Evolutionary conservation across 1,140 invertebrate genomes (phyloP), one percentile per base, ranked within the genome.

Genomic region (Drosophila navojoa): DNA sequence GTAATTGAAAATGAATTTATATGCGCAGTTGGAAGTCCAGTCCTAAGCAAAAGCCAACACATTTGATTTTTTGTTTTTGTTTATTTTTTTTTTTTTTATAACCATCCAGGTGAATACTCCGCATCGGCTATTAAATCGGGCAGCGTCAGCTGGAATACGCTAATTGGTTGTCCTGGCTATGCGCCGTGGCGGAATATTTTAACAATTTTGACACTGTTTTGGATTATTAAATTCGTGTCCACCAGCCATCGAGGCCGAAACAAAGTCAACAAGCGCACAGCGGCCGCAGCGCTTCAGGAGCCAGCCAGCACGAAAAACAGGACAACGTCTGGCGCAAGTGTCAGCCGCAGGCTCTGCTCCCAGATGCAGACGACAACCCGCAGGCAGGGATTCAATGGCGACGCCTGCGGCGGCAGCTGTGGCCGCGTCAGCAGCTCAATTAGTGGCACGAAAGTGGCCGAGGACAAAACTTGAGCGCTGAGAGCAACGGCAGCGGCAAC

Each of bases 41-140:
- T 54, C 13, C 47, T 62, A 44, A 61, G 22, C 42, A 61, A 22
- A 45, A 52, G 5, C 42, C 54, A 53, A 54, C 11, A 53, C 19
- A 64, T 19, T 29, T 63, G n/a, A 64, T 40, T 64, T 19, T 59
- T 73, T 42, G 29, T 53, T 71, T 79, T 59, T 19, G 54, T 73
- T 29, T 35, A 45, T 69, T 53, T 71, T 79, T 59, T 19, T 50
- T 73, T 29, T 35, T 49, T 69, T 77, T 73, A 58, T 13, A 54
- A 32, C 19, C 40, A 50, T 40, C 19, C 81, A 92, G 92, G 92
- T 73, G 92, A 92, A 77, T 92, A 92, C 63, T 92, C 92, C 6
- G 92, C 92, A 42, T 91, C 90, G 57, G 90, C 90, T 60, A 91
- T 91, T 77, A 91, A 90, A 77, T 91, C 90, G 22, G 84, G 71